phyloP scores from a whole-genome alignment of 2,797 vertebrate species.

The Brotula barbata region DNA sequence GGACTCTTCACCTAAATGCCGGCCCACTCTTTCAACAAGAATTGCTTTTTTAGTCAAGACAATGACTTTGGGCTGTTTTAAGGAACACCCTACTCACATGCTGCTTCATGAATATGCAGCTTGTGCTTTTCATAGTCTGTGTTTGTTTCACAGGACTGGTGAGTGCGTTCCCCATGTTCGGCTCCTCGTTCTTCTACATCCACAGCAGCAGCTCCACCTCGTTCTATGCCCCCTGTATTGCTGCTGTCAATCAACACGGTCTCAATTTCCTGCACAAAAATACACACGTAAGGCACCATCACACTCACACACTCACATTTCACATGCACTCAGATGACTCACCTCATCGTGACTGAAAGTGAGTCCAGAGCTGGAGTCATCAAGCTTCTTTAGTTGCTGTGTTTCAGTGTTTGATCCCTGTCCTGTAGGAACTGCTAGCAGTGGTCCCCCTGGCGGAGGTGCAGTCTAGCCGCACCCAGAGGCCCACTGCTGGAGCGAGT shows the following conservation, averaged over 20 bases:
- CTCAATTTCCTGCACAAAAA: conserved; percentile 94
- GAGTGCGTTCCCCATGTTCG: conserved; percentile 92
- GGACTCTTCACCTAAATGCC: too few relatives aligned
- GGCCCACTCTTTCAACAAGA: too few relatives aligned
- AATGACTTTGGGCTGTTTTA: not conserved
- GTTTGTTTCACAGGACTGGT: conserved; percentile 83
- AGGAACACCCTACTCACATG: too few relatives aligned
- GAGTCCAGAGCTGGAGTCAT: conserved; percentile 13
- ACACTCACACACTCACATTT: conserved; percentile 15
- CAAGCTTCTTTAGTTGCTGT: not conserved
- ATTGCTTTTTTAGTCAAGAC: too few relatives aligned
- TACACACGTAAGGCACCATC: conserved; percentile 83
- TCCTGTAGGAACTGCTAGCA: conserved; percentile 83
- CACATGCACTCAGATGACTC: conserved; percentile 13
- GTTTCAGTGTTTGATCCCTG: conserved; percentile 26
- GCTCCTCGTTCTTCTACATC: conserved; percentile 98
- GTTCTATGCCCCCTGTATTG: conserved; percentile 88
- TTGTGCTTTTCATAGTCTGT: conserved; percentile 6
- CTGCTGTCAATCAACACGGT: conserved; percentile 94
- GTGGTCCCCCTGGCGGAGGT: conserved; percentile 88
- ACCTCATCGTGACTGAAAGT: conserved; percentile 23
- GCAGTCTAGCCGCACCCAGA: conserved; percentile 90
- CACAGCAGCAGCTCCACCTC: conserved; percentile 92
- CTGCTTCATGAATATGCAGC: not conserved
- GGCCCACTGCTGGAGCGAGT: conserved; percentile 84